Conservation (phyloP, 2,888 invertebrate genomes). For the Synanthedon myopaeformis region DNA sequence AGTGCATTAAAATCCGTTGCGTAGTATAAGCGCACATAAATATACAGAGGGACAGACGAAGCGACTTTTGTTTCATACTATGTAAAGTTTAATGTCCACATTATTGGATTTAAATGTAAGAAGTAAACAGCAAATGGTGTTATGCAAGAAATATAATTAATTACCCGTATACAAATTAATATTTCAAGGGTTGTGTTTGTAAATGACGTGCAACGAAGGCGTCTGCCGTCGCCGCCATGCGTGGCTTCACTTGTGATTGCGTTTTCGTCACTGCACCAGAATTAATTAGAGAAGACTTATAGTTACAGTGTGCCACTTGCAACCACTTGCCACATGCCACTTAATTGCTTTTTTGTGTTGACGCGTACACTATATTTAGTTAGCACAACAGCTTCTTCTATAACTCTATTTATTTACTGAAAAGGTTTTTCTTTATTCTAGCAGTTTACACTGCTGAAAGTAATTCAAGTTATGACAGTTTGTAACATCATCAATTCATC, state of each 20-base stretch:
- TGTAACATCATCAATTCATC: no score
- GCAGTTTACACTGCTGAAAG: no score
- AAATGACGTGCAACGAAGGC: constrained; percentile 29
- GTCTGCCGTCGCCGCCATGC: constrained; percentile 14
- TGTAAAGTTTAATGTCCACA: no score
- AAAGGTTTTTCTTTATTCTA: no score
- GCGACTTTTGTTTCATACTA: no score
- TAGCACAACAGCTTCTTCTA: no score
- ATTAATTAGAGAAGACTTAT: constrained; percentile 59
- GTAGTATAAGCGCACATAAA: no score
- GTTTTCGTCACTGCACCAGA: constrained; percentile 31
- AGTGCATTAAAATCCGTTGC: no score
- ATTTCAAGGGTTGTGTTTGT: constrained; percentile 56
- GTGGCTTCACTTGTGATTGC: constrained; percentile 21
- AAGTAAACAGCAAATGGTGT: background rate
- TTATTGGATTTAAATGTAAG: background rate
- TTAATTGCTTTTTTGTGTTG: background rate
- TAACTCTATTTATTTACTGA: no score
- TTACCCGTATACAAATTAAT: constrained; percentile 53
- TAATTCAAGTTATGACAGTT: no score
- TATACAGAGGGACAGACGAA: no score
- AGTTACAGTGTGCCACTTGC: background rate
- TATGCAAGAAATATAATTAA: constrained; percentile 43
- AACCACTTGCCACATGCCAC: background rate
- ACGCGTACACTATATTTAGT: background rate